Percentiles rank a stretch among this genome's conserved stretches.
Conservation (phyloP, 1,140 invertebrate genomes). For the Eulimnadia texana region DNA sequence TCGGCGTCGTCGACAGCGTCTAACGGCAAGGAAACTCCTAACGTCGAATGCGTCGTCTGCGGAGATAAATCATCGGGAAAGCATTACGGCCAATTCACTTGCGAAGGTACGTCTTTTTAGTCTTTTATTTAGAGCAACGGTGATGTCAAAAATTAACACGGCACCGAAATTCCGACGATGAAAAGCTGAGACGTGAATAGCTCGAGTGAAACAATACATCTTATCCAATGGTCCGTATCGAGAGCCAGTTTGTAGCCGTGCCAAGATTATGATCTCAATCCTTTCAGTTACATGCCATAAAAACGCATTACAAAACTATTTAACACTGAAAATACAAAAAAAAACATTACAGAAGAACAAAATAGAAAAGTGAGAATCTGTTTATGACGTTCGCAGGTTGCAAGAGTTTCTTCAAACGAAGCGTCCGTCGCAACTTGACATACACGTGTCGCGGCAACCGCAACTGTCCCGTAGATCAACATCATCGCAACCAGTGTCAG, state of each 20-base stretch:
- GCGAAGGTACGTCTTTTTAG: too few relatives aligned
- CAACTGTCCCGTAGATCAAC: conserved; percentile 96
- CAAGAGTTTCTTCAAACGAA: conserved; percentile 96
- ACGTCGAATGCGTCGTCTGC: conserved; percentile 96
- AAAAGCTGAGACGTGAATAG: not conserved
- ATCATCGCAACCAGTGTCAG: conserved; percentile 98
- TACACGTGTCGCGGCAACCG: conserved; percentile 94
- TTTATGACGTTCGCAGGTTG: conserved; percentile 56
- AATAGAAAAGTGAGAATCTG: too few relatives aligned
- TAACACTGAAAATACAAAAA: too few relatives aligned
- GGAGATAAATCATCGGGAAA: conserved; percentile 97
- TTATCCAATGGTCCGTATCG: not conserved
- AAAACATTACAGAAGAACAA: too few relatives aligned
- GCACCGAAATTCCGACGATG: not conserved
- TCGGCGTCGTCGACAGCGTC: conserved; percentile 26
- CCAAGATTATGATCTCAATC: not conserved
- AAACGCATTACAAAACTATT: not conserved
- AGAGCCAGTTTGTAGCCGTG: not conserved
- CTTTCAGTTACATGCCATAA: not conserved
- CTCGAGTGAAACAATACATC: not conserved
- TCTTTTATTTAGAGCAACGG: conserved; percentile 27
- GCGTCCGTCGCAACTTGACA: conserved; percentile 87
- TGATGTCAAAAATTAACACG: not conserved
- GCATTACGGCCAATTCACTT: conserved; percentile 98
- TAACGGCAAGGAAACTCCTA: conserved; percentile 61